These are phyloP conservation scores for Acromyrmex heyeri DNA, from an alignment of 1,140 invertebrate species.

Conservation along the genomic window DNA sequence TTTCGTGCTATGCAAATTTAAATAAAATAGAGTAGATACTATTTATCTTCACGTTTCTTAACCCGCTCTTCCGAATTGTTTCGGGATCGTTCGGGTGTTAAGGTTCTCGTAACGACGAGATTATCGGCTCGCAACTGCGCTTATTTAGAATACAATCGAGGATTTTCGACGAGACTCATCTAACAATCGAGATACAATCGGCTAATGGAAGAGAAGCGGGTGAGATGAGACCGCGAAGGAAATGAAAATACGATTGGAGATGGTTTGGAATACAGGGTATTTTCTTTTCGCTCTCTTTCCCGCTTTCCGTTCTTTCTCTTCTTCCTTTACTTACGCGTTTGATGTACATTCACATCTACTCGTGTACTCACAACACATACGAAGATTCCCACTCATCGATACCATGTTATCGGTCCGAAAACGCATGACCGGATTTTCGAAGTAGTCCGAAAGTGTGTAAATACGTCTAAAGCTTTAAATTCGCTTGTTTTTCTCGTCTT, in stretches of 20 bases:
- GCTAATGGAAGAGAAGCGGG: slow-evolving; percentile 78
- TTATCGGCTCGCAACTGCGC: slow-evolving; percentile 48
- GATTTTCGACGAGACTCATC: slow-evolving; percentile 78
- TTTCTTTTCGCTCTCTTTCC: slow-evolving; percentile 63
- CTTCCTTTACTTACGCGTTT: slow-evolving; percentile 32
- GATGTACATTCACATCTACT: slow-evolving; percentile 37
- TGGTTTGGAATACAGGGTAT: slow-evolving; percentile 66
- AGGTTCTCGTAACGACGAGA: slow-evolving; percentile 42
- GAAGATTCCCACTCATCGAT: slow-evolving; percentile 25
- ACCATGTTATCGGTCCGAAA: slow-evolving; percentile 60
- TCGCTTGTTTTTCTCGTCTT: background rate
- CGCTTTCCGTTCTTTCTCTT: slow-evolving; percentile 45
- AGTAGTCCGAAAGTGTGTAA: slow-evolving; percentile 51
- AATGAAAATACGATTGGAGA: slow-evolving; percentile 77
- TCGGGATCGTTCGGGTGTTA: slow-evolving; percentile 57
- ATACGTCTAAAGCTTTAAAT: background rate
- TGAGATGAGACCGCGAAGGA: slow-evolving; percentile 44
- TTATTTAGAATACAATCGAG: slow-evolving; percentile 78
- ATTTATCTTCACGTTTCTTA: slow-evolving; percentile 58
- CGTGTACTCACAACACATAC: background rate
- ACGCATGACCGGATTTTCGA: slow-evolving; percentile 71
- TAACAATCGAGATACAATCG: slow-evolving; percentile 80
- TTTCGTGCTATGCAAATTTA: slow-evolving; percentile 1
- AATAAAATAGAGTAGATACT: background rate
- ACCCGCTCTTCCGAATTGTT: slow-evolving; percentile 41